Conservation (phyloP, 2,888 invertebrate species). For the Drosophila nr. perissopoda region DNA sequence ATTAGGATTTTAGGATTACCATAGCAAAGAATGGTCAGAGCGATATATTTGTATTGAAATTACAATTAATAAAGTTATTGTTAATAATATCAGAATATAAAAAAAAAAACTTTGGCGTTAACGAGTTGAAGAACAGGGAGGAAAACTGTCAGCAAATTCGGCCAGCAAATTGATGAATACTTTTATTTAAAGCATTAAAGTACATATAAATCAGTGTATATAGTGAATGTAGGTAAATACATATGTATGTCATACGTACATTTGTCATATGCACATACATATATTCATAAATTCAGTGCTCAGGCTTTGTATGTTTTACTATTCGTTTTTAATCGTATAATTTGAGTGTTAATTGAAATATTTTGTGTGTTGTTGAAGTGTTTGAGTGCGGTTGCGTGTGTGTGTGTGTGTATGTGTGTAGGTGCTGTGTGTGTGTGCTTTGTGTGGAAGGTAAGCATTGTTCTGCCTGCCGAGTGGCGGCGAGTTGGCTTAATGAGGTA, state of each 20-base stretch:
- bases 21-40: neutral
- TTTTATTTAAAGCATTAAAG: slow-evolving; percentile 59
- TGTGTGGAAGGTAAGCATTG: neutral
- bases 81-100: no score
- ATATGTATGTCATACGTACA: neutral
- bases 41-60: neutral
- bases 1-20: neutral
- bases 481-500: slow-evolving; percentile 55
- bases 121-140: slow-evolving; percentile 6
- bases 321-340: slow-evolving; percentile 39
- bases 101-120: neutral
- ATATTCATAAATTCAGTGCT: slow-evolving; percentile 16
- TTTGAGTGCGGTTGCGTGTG: neutral
- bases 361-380: slow-evolving; percentile 23
- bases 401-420: slow-evolving; percentile 9
- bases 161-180: slow-evolving; percentile 36
- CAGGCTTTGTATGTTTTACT: neutral
- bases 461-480: neutral
- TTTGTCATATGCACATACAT: neutral
- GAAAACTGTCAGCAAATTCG: slow-evolving; percentile 13
- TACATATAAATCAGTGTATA: slow-evolving; percentile 31
- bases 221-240: neutral
- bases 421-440: slow-evolving; percentile 5
- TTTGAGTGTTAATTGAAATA: slow-evolving; percentile 66
- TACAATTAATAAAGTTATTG: neutral